Base-by-base conservation (phyloP, 2,797 vertebrate genomes). In the Gila robusta region DNA sequence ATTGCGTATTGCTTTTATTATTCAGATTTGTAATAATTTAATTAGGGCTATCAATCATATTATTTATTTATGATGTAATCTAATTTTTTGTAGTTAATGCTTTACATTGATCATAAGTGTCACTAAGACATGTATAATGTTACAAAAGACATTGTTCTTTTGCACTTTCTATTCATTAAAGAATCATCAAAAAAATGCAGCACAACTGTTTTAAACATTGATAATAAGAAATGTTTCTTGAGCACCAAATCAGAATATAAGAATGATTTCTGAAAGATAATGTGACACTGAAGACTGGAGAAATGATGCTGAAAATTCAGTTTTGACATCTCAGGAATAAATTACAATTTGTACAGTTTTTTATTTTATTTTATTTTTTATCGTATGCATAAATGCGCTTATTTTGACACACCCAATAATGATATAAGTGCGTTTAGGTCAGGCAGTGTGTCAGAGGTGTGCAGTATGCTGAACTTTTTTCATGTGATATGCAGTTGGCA, bases 401-500 rank as follows among this genome's bases (percentile, higher is more conserved):
- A 39, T 70, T 52, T 26, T 54, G 21, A 64, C 12, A 41, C 17
- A 19, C 37, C 21, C 23, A 2, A n/a, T 21, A 49, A 49, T 76
- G 11, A 28, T 72, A n/a, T 5, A 41, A 41, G 59, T 70, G 10
- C 0, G 6, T 35, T 78, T 21, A 49, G 21, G 79, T 64, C 41
- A 41, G 35, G n/a, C 67, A 35, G 7, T 78, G 17, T 37, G 47
- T 69, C 47, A 78, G 26, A 23, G 39, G 28, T n/a, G 19, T 39
- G 23, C 62, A 49, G 52, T 62, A n/a, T 59, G 56, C 56, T n/a
- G 56, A n/a, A 66, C 64, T 52, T 52, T 64, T 12, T 54, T 79
- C 21, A 44, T 74, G 70, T 64, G 56, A 71, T 73, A 71, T 64
- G 59, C 44, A 59, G 21, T 80, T 78, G 80, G 82, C 85, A 85